phyloP scores from a whole-genome alignment of 1,140 invertebrate species.

The Nixonia krombeini region DNA sequence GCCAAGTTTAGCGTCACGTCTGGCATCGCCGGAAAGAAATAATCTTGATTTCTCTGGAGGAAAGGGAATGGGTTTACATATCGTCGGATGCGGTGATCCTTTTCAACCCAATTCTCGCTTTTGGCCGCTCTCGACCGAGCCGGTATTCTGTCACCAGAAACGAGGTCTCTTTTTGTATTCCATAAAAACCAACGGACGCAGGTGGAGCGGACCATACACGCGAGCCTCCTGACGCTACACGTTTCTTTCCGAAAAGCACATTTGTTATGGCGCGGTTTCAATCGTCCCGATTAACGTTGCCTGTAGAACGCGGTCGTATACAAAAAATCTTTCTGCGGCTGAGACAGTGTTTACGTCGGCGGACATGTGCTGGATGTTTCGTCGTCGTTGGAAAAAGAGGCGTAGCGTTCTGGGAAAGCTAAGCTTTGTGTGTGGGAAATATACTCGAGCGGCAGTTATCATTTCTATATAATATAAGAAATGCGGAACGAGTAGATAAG shows the following conservation, averaged over 20 bases:
- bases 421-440: too few species aligned
- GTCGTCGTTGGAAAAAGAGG: too few species aligned
- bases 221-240: too few species aligned
- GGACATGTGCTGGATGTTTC: too few species aligned
- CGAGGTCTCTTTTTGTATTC: constrained; percentile 9
- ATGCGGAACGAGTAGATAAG: too few species aligned
- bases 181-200: constrained; percentile 4
- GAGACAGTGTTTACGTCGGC: too few species aligned
- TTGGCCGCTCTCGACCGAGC: background rate
- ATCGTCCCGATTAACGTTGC: constrained; percentile 3
- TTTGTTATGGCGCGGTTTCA: too few species aligned
- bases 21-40: constrained; percentile 21
- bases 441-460: too few species aligned
- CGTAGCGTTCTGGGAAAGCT: too few species aligned
- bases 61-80: constrained; percentile 33
- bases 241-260: background rate
- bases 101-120: constrained; percentile 9
- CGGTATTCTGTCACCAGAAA: constrained; percentile 4
- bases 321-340: too few species aligned
- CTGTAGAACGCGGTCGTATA: too few species aligned
- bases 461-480: too few species aligned
- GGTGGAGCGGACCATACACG: background rate
- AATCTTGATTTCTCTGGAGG: constrained; percentile 19
- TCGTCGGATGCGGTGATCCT: constrained; percentile 19
- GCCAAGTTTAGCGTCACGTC: constrained; percentile 22